phyloP scores from a whole-genome alignment of 2,113 vertebrate genomes.

The Prietella phreatophila region DNA sequence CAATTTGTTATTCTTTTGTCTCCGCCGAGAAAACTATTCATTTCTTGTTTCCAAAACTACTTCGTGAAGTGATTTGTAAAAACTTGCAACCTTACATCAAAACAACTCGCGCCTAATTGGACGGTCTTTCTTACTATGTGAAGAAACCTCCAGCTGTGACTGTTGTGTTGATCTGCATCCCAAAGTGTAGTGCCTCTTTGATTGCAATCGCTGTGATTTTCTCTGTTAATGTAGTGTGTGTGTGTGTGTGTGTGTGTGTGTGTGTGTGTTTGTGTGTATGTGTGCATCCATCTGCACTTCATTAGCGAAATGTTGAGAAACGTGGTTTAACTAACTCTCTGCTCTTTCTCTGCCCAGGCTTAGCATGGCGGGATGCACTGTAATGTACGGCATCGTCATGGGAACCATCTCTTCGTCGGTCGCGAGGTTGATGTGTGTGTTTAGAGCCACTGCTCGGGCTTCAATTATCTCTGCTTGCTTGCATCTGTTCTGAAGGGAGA shows the following conservation, averaged over 20 bases:
- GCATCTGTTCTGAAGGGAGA: constrained; percentile 33
- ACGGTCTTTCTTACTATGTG: not conserved
- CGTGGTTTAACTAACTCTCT: not conserved
- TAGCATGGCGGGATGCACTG: constrained; percentile 4
- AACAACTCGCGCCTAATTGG: not conserved
- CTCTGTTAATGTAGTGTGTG: not conserved
- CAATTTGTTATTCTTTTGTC: not conserved
- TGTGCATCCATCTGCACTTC: constrained; percentile 23
- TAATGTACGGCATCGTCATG: constrained; percentile 33
- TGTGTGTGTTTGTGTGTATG: not conserved
- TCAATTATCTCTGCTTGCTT: constrained; percentile 43
- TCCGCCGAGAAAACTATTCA: not conserved
- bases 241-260: constrained; percentile 14
- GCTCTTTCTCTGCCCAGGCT: not conserved
- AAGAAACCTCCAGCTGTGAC: constrained; percentile 5
- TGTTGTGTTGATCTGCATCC: not conserved
- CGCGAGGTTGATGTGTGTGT: constrained; percentile 1
- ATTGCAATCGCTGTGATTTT: constrained; percentile 11
- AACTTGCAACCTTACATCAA: not conserved
- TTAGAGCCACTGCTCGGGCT: constrained; percentile 4
- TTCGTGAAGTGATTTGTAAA: not conserved
- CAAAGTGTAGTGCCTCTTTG: not conserved
- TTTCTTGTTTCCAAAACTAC: not conserved
- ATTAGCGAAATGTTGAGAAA: constrained; percentile 32
- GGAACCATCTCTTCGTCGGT: constrained; percentile 31